A percentile compares a stretch with the other conserved stretches of the same genome.
phyloP scores from a whole-genome alignment of 2,888 invertebrate species.

The Lathronympha strigana region DNA sequence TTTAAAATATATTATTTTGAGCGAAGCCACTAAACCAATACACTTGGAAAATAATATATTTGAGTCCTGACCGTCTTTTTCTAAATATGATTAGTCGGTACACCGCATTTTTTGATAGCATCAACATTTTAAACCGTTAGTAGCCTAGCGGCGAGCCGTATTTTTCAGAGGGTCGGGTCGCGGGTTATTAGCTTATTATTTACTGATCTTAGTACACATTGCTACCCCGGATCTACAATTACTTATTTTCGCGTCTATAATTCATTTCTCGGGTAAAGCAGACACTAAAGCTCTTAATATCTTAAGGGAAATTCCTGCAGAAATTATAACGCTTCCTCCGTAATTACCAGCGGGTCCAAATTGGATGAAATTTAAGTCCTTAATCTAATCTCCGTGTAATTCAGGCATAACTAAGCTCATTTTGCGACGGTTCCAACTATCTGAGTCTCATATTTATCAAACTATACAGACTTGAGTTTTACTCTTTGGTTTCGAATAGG shows the following conservation, averaged over 20 bases:
- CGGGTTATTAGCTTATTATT: too few relatives aligned
- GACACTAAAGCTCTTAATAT: slow-evolving; percentile 41
- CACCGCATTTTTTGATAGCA: too few relatives aligned
- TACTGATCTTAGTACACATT: background rate
- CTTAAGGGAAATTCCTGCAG: slow-evolving; percentile 35
- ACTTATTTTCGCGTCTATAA: slow-evolving; percentile 33
- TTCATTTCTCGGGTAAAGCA: slow-evolving; percentile 33
- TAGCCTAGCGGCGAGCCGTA: too few relatives aligned
- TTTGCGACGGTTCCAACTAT: slow-evolving; percentile 30
- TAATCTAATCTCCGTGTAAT: slow-evolving; percentile 38
- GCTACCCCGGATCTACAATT: background rate
- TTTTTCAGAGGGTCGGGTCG: too few relatives aligned
- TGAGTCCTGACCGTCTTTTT: too few relatives aligned
- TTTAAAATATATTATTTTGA: too few relatives aligned
- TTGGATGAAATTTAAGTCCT: slow-evolving; percentile 43
- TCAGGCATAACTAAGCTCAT: slow-evolving; percentile 36
- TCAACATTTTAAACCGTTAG: too few relatives aligned
- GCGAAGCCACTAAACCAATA: too few relatives aligned
- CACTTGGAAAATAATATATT: too few relatives aligned
- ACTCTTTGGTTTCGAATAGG: slow-evolving; percentile 4
- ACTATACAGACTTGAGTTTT: slow-evolving; percentile 8
- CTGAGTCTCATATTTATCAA: slow-evolving; percentile 27
- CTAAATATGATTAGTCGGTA: too few relatives aligned
- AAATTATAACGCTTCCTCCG: slow-evolving; percentile 40
- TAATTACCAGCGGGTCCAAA: slow-evolving; percentile 37